Evolutionary conservation across 1,140 invertebrate genomes (phyloP).

Genomic region (Plutomurus gul): DNA sequence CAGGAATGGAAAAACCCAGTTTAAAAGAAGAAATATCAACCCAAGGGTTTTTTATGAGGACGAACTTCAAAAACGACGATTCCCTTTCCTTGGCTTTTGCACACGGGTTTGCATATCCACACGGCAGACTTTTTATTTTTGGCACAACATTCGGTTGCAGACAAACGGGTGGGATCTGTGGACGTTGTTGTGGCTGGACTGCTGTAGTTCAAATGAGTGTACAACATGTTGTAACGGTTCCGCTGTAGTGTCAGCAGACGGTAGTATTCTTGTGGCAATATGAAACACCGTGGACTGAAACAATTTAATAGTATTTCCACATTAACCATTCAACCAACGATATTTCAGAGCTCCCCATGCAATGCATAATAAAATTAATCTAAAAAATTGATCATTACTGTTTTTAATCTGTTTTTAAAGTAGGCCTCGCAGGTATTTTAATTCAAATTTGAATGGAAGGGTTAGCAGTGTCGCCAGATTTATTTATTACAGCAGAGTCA

Average conservation of each 20-base stretch:
- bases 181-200: not conserved
- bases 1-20: too few species aligned
- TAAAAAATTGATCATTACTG: not conserved
- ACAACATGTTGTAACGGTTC: slow-evolving; percentile 56
- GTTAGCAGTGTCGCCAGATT: too few species aligned
- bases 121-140: slow-evolving; percentile 57
- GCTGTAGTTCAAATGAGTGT: not conserved
- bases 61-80: slow-evolving; percentile 78
- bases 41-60: not conserved
- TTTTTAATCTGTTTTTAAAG: too few species aligned
- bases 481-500: too few species aligned
- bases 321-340: not conserved
- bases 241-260: slow-evolving; percentile 78
- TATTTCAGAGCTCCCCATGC: not conserved
- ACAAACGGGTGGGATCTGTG: not conserved
- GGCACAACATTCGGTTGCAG: not conserved
- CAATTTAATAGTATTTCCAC: not conserved
- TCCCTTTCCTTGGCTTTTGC: slow-evolving; percentile 78
- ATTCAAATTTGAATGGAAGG: too few species aligned
- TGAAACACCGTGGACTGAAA: slow-evolving; percentile 74
- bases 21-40: not conserved
- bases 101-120: slow-evolving; percentile 87
- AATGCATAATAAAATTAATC: not conserved
- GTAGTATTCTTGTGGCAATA: slow-evolving; percentile 81
- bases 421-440: too few species aligned